Base-by-base conservation (phyloP, 2,797 vertebrate species). In the Paguma larvata region DNA sequence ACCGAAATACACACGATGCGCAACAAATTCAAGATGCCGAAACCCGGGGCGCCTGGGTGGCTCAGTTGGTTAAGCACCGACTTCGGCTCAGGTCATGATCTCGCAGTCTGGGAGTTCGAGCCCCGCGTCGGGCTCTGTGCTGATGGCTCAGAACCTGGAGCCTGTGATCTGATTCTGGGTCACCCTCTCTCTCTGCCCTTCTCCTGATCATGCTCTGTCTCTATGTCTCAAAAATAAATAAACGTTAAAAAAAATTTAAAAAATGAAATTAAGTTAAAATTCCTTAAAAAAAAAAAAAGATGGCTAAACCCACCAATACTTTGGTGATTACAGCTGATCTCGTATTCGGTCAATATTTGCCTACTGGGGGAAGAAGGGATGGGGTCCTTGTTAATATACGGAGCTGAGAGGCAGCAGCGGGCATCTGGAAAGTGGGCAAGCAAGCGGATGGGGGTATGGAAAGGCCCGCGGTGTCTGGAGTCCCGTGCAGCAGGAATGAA, bases 301-400 rank as follows among this genome's bases (percentile, higher is more conserved):
- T 23, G 80, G n/a, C 44, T 16, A 13, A 14, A 46, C 8, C 67
- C 48, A 63, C 34, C 65, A 67, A 7, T 30, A 14, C 14, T 10
- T 56, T 13, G 16, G 53, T 44, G 62, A 3, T 65, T 9, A 59
- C 8, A 25, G 70, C 3, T 38, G 32, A 77, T 82, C 27, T 62
- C 7, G 13, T 2, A 51, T 9, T 41, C 56, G 59, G 44, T 79
- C 2, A 93, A 80, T 93, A 97, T 98, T 92, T 70, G 27, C 12
- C 15, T 6, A 13, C 0, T 12, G 1, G 30, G 59, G 62, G 51
- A 16, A 65, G 65, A 51, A 6, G 25, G 38, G 38, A 0, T 11
- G 18, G 53, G 14, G 75, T 38, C 7, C 14, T 27, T 25, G 3
- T 21, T 48, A 44, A 30, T 6, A 11, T 4, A 14, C 3, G 53